phyloP scores from a whole-genome alignment of 1,140 invertebrate genomes.

The Trialeurodes vaporariorum region DNA sequence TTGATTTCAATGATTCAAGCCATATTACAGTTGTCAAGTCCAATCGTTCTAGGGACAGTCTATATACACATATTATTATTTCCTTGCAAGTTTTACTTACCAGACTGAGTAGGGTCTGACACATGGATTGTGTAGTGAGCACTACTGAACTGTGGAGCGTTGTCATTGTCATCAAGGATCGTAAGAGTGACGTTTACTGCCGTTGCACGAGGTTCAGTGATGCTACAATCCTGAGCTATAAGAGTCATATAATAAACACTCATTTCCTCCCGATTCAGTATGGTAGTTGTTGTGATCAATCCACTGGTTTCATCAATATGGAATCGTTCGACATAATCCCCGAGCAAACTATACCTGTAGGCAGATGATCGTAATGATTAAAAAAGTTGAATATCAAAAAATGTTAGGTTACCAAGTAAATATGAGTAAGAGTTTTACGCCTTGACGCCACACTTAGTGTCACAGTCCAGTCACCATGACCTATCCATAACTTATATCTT shows the following conservation, averaged over 20 bases:
- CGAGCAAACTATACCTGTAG: constrained; percentile 56
- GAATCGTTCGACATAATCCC: constrained; percentile 67
- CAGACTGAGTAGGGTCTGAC: constrained; percentile 58
- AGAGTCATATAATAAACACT: constrained; percentile 65
- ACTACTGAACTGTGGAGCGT: constrained; percentile 63
- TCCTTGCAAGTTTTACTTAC: constrained; percentile 33
- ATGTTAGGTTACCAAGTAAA: too few species aligned
- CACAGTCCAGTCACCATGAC: too few species aligned
- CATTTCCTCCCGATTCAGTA: constrained; percentile 67
- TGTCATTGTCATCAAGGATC: constrained; percentile 77
- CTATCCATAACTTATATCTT: too few species aligned
- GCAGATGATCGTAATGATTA: too few species aligned
- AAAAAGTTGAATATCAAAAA: too few species aligned
- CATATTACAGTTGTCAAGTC: too few species aligned
- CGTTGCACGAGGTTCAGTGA: constrained; percentile 61
- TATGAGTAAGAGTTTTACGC: too few species aligned
- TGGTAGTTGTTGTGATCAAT: constrained; percentile 52
- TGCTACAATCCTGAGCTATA: constrained; percentile 74
- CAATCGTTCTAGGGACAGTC: too few species aligned
- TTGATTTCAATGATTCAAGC: background rate
- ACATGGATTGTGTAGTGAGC: constrained; percentile 61
- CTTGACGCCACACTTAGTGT: too few species aligned
- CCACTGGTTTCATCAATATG: constrained; percentile 60
- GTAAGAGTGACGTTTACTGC: constrained; percentile 68
- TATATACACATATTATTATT: too few species aligned